Evolutionary conservation across 2,888 invertebrate genomes (phyloP), one percentile per base, ranked within the genome.

Genomic region (Clanis bilineata): DNA sequence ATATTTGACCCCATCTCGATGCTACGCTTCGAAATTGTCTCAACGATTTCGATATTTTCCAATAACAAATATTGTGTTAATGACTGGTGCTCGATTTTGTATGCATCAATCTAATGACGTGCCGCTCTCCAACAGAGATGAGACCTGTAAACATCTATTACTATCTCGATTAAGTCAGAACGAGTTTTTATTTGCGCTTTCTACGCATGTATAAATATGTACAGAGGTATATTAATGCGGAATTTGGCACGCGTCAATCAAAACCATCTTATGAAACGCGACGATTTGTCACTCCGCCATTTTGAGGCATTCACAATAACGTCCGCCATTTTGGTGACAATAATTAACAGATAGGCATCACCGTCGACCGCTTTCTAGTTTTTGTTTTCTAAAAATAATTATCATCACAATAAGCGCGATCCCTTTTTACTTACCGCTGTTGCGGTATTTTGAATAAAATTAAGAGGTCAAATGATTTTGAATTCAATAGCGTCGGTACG

Each of bases 241-340:
- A 86, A 90, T 89, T 86, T 90, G 86, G 90, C 90, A 86, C 90
- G 90, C 90, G 91, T 92, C 92, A 92, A 91, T 92, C 90, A 92
- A 86, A 88, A 82, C 83, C 80, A 84, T 86, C 83, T 80, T 80
- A 82, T 79, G 86, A 86, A 85, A 85, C 83, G 76, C 80, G 82
- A 77, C 85, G 86, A 90, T 91, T 90, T 90, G 90, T 91, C 90
- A 89, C 85, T 87, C 83, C 82, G 81, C 88, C 89, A 88, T 90
- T 85, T 88, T 82, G 83, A 80, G 75, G 82, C 79, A 84, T 87
- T 82, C 74, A 90, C 86, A 89, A 86, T 87, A 85, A 83, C 74
- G 70, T 80, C 82, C 79, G 85, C 90, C 89, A 89, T 90, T 89
- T 90, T 86, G 85, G 90, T 86, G 89, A 90, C 90, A 90, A 90